phyloP scores from a whole-genome alignment of 2,113 vertebrate genomes.

The Mola mola region DNA sequence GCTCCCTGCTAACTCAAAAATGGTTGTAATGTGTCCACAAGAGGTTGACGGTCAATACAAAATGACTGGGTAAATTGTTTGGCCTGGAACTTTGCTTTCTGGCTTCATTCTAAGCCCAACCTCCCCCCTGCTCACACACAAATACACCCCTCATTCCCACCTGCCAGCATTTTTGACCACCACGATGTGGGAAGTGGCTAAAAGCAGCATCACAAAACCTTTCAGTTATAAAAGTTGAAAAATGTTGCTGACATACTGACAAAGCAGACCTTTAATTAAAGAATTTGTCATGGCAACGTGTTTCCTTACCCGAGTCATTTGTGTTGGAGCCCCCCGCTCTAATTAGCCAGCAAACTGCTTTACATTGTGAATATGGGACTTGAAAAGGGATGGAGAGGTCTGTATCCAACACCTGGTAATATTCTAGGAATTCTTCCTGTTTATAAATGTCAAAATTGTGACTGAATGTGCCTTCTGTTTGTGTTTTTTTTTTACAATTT shows the following conservation, averaged over 20 bases:
- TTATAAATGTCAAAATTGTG: conserved; percentile 22
- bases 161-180: conserved; percentile 11
- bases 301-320: conserved; percentile 21
- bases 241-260: conserved; percentile 20
- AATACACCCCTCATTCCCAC: neutral
- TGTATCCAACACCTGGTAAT: conserved; percentile 47
- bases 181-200: too few relatives aligned
- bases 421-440: conserved; percentile 16
- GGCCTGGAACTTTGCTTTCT: conserved; percentile 32
- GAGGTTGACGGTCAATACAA: conserved; percentile 47
- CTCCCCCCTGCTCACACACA: conserved; percentile 15
- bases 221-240: conserved; percentile 24
- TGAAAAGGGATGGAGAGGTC: conserved; percentile 18
- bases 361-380: conserved; percentile 34
- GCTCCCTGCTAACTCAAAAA: conserved; percentile 6
- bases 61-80: conserved; percentile 41
- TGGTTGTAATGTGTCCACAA: conserved; percentile 8
- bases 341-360: conserved; percentile 49
- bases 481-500: conserved; percentile 27
- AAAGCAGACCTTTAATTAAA: conserved; percentile 26
- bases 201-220: conserved; percentile 21
- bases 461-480: too few relatives aligned
- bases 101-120: conserved; percentile 13
- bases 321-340: conserved; percentile 29
- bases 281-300: conserved; percentile 22